Base-by-base conservation (phyloP, 2,888 invertebrate genomes). In the Drosophila picticornis region DNA sequence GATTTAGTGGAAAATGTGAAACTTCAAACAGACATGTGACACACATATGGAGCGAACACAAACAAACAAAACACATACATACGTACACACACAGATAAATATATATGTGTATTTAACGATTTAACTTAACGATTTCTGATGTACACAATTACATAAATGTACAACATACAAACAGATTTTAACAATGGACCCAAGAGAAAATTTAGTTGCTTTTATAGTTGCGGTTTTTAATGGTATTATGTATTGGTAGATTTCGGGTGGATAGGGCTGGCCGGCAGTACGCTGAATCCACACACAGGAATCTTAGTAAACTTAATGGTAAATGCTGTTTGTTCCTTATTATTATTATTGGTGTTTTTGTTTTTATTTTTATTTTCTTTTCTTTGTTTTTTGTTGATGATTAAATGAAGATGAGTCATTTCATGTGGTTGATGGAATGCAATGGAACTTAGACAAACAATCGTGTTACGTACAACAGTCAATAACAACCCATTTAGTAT, bases 391-490 rank as follows among this genome's bases (percentile, higher is more conserved):
- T 6, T 29, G 11, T 29, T 7, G n/a, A 63, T 71, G 32, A n/a
- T 43, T 7, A n/a, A 25, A 52, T 60, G 56, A 48, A n/a, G 36
- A 58, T 72, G 50, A 31, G 22, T 13, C n/a, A 22, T 69, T 25
- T 56, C 16, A 56, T 40, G 16, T 38, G 27, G 25, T 36, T 32
- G 19, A 16, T 34, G 50, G 34, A 34, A 64, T 76, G 69, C 70
- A 62, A 62, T 64, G 63, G 5, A 64, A 51, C 25, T 51, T 74
- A 67, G 40, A 78, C 59, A 66, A 62, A 59, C 29, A 79, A 79
- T 68, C 43, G 63, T 80, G 55, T 65, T 55, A 59, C 31, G 58
- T 56, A 81, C 81, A 81, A 81, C 81, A 81, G 64, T 77, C 72
- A 77, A 65, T 64, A 81, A 65, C 64, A 81, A 72, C 58, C 67